Evolutionary conservation across 2,888 invertebrate species (phyloP), one percentile per base, ranked within the genome.

Genomic region (Pseudanteris insignis): DNA sequence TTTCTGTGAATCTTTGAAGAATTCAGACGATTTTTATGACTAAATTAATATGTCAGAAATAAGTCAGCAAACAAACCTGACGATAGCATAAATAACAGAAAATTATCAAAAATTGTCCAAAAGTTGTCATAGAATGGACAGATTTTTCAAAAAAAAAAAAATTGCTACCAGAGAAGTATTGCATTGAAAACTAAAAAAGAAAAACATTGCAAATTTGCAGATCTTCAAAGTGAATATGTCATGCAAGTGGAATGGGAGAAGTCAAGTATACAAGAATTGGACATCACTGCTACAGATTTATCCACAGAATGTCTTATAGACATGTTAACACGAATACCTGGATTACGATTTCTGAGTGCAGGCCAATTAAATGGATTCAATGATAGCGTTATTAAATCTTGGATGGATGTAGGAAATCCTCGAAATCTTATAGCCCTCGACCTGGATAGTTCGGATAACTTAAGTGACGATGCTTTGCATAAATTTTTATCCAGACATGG

Each of bases 171-270:
- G n/a, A n/a, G n/a, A n/a, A n/a, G n/a, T n/a, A n/a, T n/a, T n/a
- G n/a, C n/a, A n/a, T n/a, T n/a, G n/a, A n/a, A n/a, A n/a, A n/a
- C n/a, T n/a, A n/a, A n/a, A n/a, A n/a, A n/a, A n/a, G n/a, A n/a
- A n/a, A n/a, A n/a, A n/a, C n/a, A n/a, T n/a, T n/a, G n/a, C n/a
- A n/a, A n/a, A n/a, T n/a, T 43, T 21, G 26, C 77, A 94, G 95
- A 88, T 78, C 84, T 99, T 5, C 90, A 91, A 75, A 94, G 94
- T 67, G 94, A 96, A 69, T 87, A 92, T 79, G 90, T 99, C 58
- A 92, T 93, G 89, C 90, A 91, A 76, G 96, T 96, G 8, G 97
- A 98, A 74, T 99, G 99, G 99, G 97, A 99, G 80, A 95, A 96
- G 80, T 92, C 94, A 1, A 88, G 89, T 0, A 81, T 99, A 48